phyloP scores from a whole-genome alignment of 2,797 vertebrate species.

The Phyllotis vaccarum region DNA sequence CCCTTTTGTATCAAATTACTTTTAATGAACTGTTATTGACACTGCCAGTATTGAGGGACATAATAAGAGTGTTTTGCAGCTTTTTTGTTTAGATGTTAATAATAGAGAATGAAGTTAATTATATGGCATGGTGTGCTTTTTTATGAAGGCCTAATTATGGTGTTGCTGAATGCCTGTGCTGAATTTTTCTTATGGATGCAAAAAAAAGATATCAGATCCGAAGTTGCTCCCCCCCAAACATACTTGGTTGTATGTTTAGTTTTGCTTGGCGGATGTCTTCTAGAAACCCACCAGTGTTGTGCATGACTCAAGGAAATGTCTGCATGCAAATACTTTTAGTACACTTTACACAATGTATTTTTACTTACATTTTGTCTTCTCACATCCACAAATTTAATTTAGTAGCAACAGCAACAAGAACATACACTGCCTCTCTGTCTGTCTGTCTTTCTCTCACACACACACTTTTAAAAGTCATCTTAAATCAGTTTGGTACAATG shows the following conservation, averaged over 20 bases:
- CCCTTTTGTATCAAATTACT: background rate
- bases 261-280: background rate
- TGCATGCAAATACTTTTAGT: background rate
- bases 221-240: no score
- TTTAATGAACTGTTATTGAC: constrained; percentile 4
- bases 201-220: background rate
- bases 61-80: constrained; percentile 26
- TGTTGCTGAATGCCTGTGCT: background rate
- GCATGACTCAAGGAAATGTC: background rate
- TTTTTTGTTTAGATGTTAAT: constrained; percentile 33
- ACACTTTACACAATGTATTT: constrained; percentile 25
- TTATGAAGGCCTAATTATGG: background rate
- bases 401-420: background rate
- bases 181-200: background rate
- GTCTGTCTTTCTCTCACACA: background rate
- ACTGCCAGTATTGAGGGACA: background rate
- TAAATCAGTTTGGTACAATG: constrained; percentile 46
- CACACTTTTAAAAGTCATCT: background rate
- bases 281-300: constrained; percentile 14
- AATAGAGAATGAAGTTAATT: background rate
- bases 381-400: constrained; percentile 40
- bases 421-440: no score
- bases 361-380: constrained; percentile 7
- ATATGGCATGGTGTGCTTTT: background rate
- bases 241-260: background rate